A percentile compares a stretch with the other conserved stretches of the same genome.
phyloP scores from a whole-genome alignment of 1,140 invertebrate genomes.

The Camponotus pennsylvanicus region DNA sequence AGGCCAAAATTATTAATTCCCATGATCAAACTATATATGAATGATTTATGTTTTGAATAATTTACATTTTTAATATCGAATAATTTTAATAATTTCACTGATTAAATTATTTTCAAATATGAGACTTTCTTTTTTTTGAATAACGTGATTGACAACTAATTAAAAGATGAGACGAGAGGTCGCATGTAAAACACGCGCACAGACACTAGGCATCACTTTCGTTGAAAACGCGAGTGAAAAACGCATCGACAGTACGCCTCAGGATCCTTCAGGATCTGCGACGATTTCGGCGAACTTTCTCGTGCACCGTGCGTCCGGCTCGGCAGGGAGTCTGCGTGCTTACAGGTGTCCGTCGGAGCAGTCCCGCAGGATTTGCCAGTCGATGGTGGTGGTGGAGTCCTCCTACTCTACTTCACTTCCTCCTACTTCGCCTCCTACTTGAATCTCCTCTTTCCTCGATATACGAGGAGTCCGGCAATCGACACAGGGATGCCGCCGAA shows the following conservation, averaged over 20 bases:
- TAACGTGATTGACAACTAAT: not conserved
- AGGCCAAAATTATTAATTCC: too few species aligned
- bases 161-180: not conserved
- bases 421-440: slow-evolving; percentile 68
- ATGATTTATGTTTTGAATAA: not conserved
- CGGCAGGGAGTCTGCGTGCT: slow-evolving; percentile 75
- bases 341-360: slow-evolving; percentile 75
- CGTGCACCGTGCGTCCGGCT: slow-evolving; percentile 64
- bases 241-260: slow-evolving; percentile 45
- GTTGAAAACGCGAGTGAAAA: slow-evolving; percentile 23
- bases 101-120: not conserved
- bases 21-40: not conserved
- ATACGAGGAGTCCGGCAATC: slow-evolving; percentile 56
- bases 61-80: not conserved
- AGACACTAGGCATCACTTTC: slow-evolving; percentile 30
- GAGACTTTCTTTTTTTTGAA: not conserved
- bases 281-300: slow-evolving; percentile 67
- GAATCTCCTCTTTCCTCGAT: slow-evolving; percentile 62
- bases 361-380: slow-evolving; percentile 73
- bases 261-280: slow-evolving; percentile 68
- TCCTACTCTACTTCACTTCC: slow-evolving; percentile 74
- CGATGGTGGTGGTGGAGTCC: slow-evolving; percentile 73
- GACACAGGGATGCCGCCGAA: slow-evolving; percentile 46
- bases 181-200: slow-evolving; percentile 10
- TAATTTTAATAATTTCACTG: not conserved